Conservation (phyloP, 2,888 invertebrate genomes). For the Chaitophorus viminalis region DNA sequence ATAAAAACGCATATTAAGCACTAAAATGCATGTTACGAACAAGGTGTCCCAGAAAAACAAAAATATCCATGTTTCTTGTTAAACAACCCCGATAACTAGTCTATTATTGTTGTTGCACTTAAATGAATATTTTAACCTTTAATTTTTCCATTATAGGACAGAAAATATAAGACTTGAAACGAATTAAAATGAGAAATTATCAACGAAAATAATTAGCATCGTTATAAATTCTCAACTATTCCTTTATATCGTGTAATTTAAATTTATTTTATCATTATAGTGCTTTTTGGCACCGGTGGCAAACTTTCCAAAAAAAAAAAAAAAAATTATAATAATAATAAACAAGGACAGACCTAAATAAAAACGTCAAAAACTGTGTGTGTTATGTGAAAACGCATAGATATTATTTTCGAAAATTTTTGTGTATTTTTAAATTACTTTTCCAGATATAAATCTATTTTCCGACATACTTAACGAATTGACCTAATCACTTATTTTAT, state of each 20-base stretch:
- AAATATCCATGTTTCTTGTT: not conserved
- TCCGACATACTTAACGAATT: not conserved
- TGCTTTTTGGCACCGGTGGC: not conserved
- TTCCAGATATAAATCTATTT: not conserved
- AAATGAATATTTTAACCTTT: not conserved
- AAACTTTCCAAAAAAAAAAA: not conserved
- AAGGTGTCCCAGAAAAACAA: not conserved
- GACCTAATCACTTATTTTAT: not conserved
- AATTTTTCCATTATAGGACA: too few species aligned
- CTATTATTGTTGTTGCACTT: not conserved
- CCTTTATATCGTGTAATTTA: not conserved
- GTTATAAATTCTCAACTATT: not conserved
- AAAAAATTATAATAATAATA: not conserved
- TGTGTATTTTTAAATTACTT: not conserved
- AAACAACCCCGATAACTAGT: not conserved
- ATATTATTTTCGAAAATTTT: not conserved
- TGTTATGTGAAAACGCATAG: not conserved
- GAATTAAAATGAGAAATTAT: not conserved
- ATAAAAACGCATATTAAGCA: not conserved
- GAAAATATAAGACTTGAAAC: too few species aligned
- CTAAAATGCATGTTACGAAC: not conserved
- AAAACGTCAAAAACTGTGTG: not conserved
- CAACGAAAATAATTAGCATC: not conserved
- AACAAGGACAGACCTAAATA: not conserved
- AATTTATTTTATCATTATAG: not conserved